Evolutionary conservation across 2,113 vertebrate species (phyloP).

Genomic region (Acanthisitta chloris): DNA sequence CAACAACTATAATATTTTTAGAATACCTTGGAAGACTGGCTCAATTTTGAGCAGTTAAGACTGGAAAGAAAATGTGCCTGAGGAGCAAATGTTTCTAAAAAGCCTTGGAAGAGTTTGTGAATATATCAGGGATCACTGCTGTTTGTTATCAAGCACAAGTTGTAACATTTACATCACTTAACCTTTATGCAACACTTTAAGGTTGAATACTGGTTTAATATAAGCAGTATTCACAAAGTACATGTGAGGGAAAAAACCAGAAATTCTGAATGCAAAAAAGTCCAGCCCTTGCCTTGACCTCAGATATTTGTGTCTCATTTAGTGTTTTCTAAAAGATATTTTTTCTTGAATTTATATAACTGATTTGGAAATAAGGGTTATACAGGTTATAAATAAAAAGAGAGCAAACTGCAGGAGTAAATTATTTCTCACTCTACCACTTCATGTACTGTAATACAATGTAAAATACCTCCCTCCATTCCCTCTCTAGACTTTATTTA

Average conservation of each 20-base stretch:
- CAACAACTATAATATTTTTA: background rate
- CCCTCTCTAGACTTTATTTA: background rate
- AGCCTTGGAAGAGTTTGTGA: background rate
- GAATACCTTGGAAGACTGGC: background rate
- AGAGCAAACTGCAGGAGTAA: background rate
- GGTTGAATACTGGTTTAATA: background rate
- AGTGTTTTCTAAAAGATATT: background rate
- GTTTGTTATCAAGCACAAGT: background rate
- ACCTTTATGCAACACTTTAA: background rate
- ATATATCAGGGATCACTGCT: background rate
- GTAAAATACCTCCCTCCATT: background rate
- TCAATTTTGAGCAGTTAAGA: background rate
- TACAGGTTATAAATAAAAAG: background rate
- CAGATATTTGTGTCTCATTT: background rate
- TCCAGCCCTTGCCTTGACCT: background rate
- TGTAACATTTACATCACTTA: background rate
- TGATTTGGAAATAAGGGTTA: background rate
- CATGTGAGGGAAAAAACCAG: background rate
- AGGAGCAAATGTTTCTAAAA: background rate
- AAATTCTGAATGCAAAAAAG: background rate
- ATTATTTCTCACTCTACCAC: background rate
- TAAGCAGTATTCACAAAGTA: background rate
- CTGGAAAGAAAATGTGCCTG: background rate
- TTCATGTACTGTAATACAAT: background rate
- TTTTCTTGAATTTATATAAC: background rate